Conservation (phyloP, 2,888 invertebrate species). For the Endotricha flammealis region DNA sequence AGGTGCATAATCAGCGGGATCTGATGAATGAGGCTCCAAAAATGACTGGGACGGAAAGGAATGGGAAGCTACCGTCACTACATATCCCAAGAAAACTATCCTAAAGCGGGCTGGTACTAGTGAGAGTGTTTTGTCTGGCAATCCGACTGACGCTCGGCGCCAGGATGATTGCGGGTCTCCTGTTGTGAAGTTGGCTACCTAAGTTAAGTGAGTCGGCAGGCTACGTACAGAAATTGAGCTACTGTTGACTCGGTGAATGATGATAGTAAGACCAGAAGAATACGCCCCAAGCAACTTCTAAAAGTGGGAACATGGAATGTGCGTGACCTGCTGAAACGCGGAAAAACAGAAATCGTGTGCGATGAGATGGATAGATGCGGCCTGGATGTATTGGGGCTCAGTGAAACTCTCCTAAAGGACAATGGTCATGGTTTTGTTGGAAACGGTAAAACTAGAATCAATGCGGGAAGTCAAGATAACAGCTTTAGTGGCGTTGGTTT, state of each 20-base stretch:
- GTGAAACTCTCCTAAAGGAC: not conserved
- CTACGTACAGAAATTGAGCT: constrained; percentile 2
- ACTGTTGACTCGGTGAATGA: too few relatives aligned
- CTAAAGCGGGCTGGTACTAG: not conserved
- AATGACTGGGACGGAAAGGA: constrained; percentile 8
- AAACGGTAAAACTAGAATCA: not conserved
- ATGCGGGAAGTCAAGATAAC: not conserved
- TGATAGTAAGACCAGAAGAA: too few relatives aligned
- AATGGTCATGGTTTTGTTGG: not conserved
- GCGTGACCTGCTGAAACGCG: too few relatives aligned
- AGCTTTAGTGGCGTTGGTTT: not conserved
- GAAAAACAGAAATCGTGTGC: too few relatives aligned
- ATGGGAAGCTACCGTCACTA: constrained; percentile 8
- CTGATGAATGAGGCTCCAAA: too few relatives aligned
- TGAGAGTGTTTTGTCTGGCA: not conserved
- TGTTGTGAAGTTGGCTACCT: constrained; percentile 11
- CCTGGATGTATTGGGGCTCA: not conserved
- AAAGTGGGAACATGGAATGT: too few relatives aligned
- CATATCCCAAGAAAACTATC: constrained; percentile 6
- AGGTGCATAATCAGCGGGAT: too few relatives aligned
- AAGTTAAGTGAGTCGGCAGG: constrained; percentile 1
- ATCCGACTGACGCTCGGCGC: too few relatives aligned
- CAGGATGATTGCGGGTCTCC: constrained; percentile 9
- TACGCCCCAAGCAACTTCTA: too few relatives aligned
- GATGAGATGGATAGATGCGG: not conserved